Conservation (phyloP, 1,140 invertebrate genomes). For the Glossosoma conforme region DNA sequence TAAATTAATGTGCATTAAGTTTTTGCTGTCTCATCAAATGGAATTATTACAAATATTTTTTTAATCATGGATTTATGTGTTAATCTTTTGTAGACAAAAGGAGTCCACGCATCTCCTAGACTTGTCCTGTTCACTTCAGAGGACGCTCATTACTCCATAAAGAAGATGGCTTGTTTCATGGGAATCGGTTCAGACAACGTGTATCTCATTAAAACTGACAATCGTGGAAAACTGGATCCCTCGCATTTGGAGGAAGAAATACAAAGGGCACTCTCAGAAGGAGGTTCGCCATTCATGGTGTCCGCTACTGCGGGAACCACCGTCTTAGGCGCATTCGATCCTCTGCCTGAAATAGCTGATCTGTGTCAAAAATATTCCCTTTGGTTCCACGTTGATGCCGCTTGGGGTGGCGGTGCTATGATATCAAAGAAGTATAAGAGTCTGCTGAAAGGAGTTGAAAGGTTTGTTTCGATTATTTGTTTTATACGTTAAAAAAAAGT, state of each 20-base stretch:
- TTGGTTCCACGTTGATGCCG: constrained; percentile 95
- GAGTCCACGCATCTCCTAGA: constrained; percentile 60
- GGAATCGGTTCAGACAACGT: constrained; percentile 78
- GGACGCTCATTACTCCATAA: constrained; percentile 93
- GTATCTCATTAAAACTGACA: constrained; percentile 64
- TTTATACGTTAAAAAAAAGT: no score
- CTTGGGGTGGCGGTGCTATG: constrained; percentile 87
- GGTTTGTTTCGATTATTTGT: constrained; percentile 43
- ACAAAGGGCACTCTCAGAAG: constrained; percentile 57
- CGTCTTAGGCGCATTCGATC: constrained; percentile 86
- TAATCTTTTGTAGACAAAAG: constrained; percentile 60
- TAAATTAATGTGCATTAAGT: no score
- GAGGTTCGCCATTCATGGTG: constrained; percentile 78
- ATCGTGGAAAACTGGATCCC: constrained; percentile 72
- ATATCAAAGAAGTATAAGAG: constrained; percentile 76
- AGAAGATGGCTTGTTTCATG: constrained; percentile 75
- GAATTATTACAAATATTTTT: no score
- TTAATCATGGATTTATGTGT: no score
- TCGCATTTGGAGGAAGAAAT: constrained; percentile 69
- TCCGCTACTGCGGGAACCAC: constrained; percentile 85
- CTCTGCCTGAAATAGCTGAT: constrained; percentile 71
- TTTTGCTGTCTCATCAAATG: no score
- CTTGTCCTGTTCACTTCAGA: constrained; percentile 79
- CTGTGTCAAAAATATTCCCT: constrained; percentile 78
- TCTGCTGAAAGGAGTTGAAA: constrained; percentile 72